Conservation (phyloP, 2,888 invertebrate genomes). For the Tyria jacobaeae region DNA sequence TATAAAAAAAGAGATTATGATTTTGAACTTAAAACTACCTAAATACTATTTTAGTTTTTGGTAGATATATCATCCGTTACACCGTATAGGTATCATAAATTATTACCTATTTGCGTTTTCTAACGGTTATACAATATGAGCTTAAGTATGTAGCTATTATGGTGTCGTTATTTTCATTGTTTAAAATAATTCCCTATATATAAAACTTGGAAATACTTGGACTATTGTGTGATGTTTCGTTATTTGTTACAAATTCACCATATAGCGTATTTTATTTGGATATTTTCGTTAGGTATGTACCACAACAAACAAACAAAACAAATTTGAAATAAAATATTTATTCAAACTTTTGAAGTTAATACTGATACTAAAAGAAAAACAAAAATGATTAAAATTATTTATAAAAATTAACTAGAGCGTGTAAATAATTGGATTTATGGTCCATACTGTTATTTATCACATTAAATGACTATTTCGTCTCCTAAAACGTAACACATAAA, state of each 20-base stretch:
- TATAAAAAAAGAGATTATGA: too few relatives aligned
- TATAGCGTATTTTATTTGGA: background rate
- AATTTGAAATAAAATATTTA: background rate
- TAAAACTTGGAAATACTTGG: too few relatives aligned
- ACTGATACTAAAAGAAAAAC: conserved; percentile 17
- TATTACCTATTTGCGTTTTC: background rate
- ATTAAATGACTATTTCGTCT: conserved; percentile 44
- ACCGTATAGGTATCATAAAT: background rate
- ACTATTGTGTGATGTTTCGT: background rate
- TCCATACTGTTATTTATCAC: conserved; percentile 49
- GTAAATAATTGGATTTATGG: conserved; percentile 51
- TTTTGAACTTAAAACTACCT: too few relatives aligned
- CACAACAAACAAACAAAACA: background rate
- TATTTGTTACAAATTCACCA: background rate
- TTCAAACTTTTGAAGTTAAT: conserved; percentile 10
- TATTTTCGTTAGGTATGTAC: too few relatives aligned
- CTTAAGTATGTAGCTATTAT: background rate
- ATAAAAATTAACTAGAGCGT: conserved; percentile 26
- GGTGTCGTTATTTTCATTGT: background rate
- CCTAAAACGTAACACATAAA: conserved; percentile 4
- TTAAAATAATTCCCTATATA: background rate
- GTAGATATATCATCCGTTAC: too few relatives aligned
- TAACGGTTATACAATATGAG: background rate
- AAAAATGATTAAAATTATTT: conserved; percentile 20
- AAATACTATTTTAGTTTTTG: too few relatives aligned